phyloP scores from a whole-genome alignment of 2,888 invertebrate genomes.

The Dryomyza anilis region DNA sequence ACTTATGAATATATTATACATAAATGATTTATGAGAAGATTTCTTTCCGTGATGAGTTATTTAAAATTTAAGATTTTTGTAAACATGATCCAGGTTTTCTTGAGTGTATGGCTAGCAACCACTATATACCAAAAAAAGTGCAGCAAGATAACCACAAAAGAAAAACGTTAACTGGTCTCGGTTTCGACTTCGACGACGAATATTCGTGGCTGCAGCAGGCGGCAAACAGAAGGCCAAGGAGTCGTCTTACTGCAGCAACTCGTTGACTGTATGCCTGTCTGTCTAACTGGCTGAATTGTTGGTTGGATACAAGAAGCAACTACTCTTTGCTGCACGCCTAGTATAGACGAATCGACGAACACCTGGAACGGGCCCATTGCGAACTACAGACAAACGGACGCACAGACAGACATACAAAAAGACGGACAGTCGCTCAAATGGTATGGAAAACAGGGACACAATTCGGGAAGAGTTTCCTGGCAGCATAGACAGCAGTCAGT shows the following conservation, averaged over 20 bases:
- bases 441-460: constrained; percentile 39
- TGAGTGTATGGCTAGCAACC: too few species aligned
- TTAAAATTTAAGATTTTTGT: too few species aligned
- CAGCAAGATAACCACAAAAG: too few species aligned
- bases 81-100: too few species aligned
- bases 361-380: constrained; percentile 60
- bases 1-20: too few species aligned
- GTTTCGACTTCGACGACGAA: neutral
- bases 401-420: too few species aligned
- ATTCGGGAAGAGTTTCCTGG: constrained; percentile 6
- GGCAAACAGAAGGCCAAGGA: neutral
- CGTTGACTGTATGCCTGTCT: neutral
- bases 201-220: neutral
- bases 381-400: too few species aligned
- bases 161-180: neutral
- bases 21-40: too few species aligned
- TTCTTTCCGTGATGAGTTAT: too few species aligned
- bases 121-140: too few species aligned
- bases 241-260: neutral
- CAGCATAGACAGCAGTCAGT: too few species aligned
- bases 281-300: neutral
- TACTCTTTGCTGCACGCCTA: constrained; percentile 47
- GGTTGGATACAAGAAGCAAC: constrained; percentile 24
- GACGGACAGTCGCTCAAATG: constrained; percentile 33
- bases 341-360: constrained; percentile 46